Conservation (phyloP, 2,113 vertebrate genomes). For the Nycticebus coucang region DNA sequence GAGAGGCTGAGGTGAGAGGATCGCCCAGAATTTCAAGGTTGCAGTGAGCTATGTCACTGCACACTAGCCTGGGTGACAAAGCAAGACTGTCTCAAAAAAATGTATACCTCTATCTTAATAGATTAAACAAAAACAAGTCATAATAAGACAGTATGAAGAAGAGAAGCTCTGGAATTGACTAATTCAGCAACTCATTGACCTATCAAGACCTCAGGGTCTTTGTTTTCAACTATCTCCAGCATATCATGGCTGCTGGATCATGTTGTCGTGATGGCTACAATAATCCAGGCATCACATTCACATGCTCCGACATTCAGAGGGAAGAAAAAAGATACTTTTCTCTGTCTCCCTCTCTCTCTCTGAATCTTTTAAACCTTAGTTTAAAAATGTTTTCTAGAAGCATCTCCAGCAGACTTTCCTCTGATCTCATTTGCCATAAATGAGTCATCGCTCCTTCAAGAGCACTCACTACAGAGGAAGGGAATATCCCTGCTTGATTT, state of each 20-base stretch:
- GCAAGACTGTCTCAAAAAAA: too few species aligned
- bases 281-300: neutral
- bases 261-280: neutral
- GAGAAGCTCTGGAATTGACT: neutral
- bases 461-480: neutral
- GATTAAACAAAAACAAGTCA: neutral
- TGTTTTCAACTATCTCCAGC: neutral
- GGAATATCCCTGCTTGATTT: neutral
- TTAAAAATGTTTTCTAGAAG: neutral
- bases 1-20: too few species aligned
- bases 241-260: neutral
- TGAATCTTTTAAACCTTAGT: neutral
- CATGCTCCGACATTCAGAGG: neutral
- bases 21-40: too few species aligned
- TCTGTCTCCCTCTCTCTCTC: neutral
- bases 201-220: neutral
- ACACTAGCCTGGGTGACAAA: too few species aligned
- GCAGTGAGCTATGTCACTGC: too few species aligned
- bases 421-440: neutral
- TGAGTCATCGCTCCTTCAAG: neutral
- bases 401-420: neutral
- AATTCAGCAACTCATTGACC: neutral
- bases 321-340: neutral
- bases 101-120: neutral
- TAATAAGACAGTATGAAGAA: neutral